Evolutionary conservation across 2,888 invertebrate genomes (phyloP), one percentile per base, ranked within the genome.

Genomic region (Apoda limacodes): DNA sequence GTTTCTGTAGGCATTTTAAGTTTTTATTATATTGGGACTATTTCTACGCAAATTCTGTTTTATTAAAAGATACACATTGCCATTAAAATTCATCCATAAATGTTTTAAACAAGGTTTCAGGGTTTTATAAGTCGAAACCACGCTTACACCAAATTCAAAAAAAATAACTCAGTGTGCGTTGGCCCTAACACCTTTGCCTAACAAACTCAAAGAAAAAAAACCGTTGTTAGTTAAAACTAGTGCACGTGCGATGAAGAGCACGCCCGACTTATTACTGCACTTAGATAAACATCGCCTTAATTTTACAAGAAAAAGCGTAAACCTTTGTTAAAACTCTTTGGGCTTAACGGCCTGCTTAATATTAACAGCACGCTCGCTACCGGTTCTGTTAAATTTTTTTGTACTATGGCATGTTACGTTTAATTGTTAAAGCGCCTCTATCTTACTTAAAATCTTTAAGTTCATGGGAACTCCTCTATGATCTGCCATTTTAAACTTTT

Each of bases 361-460:
- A 75, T 72, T 68, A 70, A 59, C 57, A 53, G 65, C 74, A 71
- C 69, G 72, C 64, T 55, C 60, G 76, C 76, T 78, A 76, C 76
- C 68, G 74, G 74, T 71, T 66, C 54, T 54, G 41, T 47, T 41
- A 49, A 50, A 52, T 45, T 62, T 69, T 64, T 66, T 61, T 55
- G 45, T 56, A 53, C 46, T 52, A 54, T 53, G 49, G 47, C 50
- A 52, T 42, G 44, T 50, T 60, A 63, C 65, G 65, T 69, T 75
- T 76, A 76, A 76, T 76, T 76, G 74, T 76, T 68, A 69, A 56
- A 50, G 49, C 54, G 54, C 45, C 35, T 52, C 60, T 71, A 76
- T 75, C 74, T 50, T 50, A 53, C 51, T 55, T 61, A 55, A 60
- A 55, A 74, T 75, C 74, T 69, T 63, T 64, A 61, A 49, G 58